These are phyloP conservation scores for Cordilura impudica DNA, from an alignment of 2,888 invertebrate species.

Conservation along the genomic window DNA sequence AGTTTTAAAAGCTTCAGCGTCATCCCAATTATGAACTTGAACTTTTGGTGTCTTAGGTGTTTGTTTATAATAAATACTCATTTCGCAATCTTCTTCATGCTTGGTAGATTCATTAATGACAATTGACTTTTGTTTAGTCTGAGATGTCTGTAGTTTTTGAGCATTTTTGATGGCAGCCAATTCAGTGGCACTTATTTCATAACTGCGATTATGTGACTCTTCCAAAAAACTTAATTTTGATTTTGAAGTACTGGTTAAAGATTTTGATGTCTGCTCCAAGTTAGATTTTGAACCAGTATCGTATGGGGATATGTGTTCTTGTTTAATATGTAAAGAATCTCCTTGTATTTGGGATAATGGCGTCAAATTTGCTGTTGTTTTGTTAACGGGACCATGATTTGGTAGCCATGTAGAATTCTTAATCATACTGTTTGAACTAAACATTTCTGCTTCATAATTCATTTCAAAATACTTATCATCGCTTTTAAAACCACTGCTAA, in stretches of 20 bases:
- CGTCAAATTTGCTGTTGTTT: background rate
- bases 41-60: constrained; percentile 71
- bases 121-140: background rate
- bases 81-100: constrained; percentile 62
- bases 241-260: background rate
- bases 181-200: constrained; percentile 39
- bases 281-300: background rate
- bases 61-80: constrained; percentile 73
- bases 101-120: constrained; percentile 11
- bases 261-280: background rate
- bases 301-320: constrained; percentile 46
- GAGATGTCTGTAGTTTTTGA: background rate
- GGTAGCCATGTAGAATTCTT: constrained; percentile 74
- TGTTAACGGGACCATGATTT: constrained; percentile 42
- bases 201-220: constrained; percentile 23
- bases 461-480: constrained; percentile 68
- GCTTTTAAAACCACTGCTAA: constrained; percentile 28
- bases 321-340: constrained; percentile 65
- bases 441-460: constrained; percentile 74
- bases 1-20: constrained; percentile 54
- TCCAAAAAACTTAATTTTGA: constrained; percentile 50
- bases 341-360: constrained; percentile 62
- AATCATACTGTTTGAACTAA: constrained; percentile 73
- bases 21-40: constrained; percentile 69
- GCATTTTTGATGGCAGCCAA: constrained; percentile 17